Base-by-base conservation (phyloP, 2,113 vertebrate species). In the Rhea pennata region DNA sequence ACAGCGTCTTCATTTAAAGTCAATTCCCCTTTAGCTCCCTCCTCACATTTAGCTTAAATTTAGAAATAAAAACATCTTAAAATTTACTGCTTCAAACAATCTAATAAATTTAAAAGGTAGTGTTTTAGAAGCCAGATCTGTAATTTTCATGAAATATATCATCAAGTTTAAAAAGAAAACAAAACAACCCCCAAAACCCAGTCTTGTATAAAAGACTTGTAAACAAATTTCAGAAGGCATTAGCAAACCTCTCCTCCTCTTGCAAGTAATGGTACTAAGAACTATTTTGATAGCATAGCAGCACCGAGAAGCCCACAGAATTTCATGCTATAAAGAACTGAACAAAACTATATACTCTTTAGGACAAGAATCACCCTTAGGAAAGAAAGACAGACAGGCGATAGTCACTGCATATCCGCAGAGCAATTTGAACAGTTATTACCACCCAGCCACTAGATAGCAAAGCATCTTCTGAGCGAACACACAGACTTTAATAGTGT, bases 201-300 rank as follows among this genome's bases (percentile, higher is more conserved):
- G 84, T 0, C 7, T 36, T 66, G 74, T 62, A 83, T 85, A 92
- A 93, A 93, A 96, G 92, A 66, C 75, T 70, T 64, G 81, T 73
- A 96, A 96, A 95, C 94, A 46, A 73, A 95, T 96, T 95, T 96
- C 94, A 72, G 85, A 93, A 94, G 87, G 75, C 90, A 96, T 94
- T 90, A 91, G 79, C 65, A 5, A 0, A 4, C 21, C 81, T 84
- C 80, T 93, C 74, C 53, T 83, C 87, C 81, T 86, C 82, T 86
- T 69, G 71, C 91, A 90, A 96, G 85, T 86, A 93, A 86, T 82
- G 54, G 44, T 6, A 56, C 72, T 16, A 95, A 75, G 82, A 93
- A 86, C 93, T 54, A 64, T 93, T 90, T 94, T 85, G 86, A 75
- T 70, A 90, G 21, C 12, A 69, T 2, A 65, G 92, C 65, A 92